Evolutionary conservation across 2,113 vertebrate species (phyloP), one percentile per base, ranked within the genome.

Genomic region (Electrona antarctica): DNA sequence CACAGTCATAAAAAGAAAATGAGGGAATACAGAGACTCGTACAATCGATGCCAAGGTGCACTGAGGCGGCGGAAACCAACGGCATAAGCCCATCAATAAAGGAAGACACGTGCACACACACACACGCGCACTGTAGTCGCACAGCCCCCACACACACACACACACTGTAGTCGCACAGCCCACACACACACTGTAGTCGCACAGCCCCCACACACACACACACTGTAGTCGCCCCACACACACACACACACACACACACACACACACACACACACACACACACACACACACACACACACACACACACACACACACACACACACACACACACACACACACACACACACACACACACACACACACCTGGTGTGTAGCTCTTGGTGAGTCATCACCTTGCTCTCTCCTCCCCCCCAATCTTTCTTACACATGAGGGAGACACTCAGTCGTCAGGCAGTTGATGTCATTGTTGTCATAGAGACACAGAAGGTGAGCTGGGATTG

Each of bases 391-490:
- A 47, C 58, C 69, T 74, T 67, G 76, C 60, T 67, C 64, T 50
- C 62, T 72, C 72, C 48, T 70, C 59, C 47, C 41, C 7, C 15
- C 13, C 63, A 5, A 8, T 28, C 48, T 65, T 11, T 28, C 49
- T 12, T 12, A 80, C 77, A 76, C 74, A 71, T 11, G 45, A 70
- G 81, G 79, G 79, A 84, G 65, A 88, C 78, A 83, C 84, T 78
- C 78, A 4, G 85, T 85, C 67, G 84, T 90, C 80, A 86, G 82
- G 87, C 84, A 71, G 73, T 73, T 90, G 91, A 92, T 88, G 91
- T 90, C 89, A 92, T 82, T 64, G 91, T 92, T 86, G 84, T 83
- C 89, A 88, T 82, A 72, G 90, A 81, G 78, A 90, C 70, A 56
- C 51, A 50, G 45, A 47, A 63, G 21, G 1, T 0, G 14, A 29